Base-by-base conservation (phyloP, 2,888 invertebrate genomes). In the Taphrorychus bicolor region DNA sequence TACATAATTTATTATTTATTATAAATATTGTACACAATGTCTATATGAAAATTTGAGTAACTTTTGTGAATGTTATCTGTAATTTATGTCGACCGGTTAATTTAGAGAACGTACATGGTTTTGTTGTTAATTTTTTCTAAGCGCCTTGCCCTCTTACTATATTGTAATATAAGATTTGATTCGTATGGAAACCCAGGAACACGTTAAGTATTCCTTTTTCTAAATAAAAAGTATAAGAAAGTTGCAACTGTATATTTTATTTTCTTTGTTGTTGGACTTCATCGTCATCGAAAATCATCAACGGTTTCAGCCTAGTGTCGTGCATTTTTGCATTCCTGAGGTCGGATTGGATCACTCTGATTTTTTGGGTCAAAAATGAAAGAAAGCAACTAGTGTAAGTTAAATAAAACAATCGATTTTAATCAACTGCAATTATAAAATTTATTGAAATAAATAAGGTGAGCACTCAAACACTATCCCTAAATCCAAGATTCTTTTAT, bases 1-100 rank as follows among this genome's bases (percentile, higher is more conserved):
- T 81, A 81, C 75, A 81, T 81, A 81, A 24, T 40, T n/a, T 79
- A 78, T 78, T 76, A 73, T 72, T 72, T 72, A 73, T 73, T 73
- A 73, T 69, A 70, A 72, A 73, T 73, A 72, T 70, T 74, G 72
- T 75, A 74, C 71, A 73, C 72, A 71, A 66, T 64, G 67, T 68
- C 71, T 66, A 64, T 69, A 71, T 57, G 62, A 68, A 32, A n/a
- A 11, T 64, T 69, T 59, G 41, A 65, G 65, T 64, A 67, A 41
- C 19, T 58, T 63, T 54, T 54, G 59, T 68, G 59, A 68, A 68
- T 66, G 61, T 61, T 63, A 48, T 45, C 63, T 61, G 59, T 59
- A 42, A 62, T 63, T 68, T 59, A 59, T 63, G 59, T 68, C 24
- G 49, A 53, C 41, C 17, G 53, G 52, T 45, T 68, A 40, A 45